These are phyloP conservation scores for Drosophila fulvimacula DNA, from an alignment of 2,888 invertebrate species.

Conservation along the genomic window DNA sequence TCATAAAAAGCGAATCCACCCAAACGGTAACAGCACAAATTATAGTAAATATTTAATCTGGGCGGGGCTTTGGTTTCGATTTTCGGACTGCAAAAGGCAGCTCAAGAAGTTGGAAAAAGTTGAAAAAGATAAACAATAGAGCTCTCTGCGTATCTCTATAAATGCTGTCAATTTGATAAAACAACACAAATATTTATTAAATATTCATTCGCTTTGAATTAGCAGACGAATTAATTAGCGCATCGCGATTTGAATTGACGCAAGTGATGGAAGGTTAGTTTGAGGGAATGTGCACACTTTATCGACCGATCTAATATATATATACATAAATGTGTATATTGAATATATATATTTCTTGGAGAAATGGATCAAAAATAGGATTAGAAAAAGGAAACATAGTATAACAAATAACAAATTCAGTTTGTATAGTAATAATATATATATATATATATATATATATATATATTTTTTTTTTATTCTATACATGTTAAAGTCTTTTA, in stretches of 20 bases:
- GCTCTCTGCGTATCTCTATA: conserved; percentile 16
- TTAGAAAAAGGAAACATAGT: too few species aligned
- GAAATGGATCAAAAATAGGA: neutral
- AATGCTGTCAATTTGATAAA: conserved; percentile 48
- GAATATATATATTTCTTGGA: neutral
- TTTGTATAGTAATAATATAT: too few species aligned
- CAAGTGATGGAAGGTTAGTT: conserved; percentile 23
- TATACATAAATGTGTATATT: too few species aligned
- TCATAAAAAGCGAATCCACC: neutral
- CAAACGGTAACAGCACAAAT: conserved; percentile 12
- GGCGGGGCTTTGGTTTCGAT: neutral
- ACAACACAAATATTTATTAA: conserved; percentile 23
- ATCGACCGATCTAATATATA: neutral
- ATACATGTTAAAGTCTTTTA: too few species aligned
- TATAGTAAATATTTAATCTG: conserved; percentile 22
- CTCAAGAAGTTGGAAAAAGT: conserved; percentile 25
- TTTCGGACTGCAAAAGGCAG: conserved; percentile 3
- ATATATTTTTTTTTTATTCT: too few species aligned
- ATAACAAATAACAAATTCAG: too few species aligned
- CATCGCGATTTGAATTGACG: conserved; percentile 8
- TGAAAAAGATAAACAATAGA: conserved; percentile 27
- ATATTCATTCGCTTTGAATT: conserved; percentile 46
- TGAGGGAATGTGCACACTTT: neutral
- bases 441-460: too few species aligned
- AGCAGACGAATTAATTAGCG: conserved; percentile 47